Evolutionary conservation across 1,140 invertebrate species (phyloP), one percentile per base, ranked within the genome.

Genomic region (Caenorhabditis brenneri): DNA sequence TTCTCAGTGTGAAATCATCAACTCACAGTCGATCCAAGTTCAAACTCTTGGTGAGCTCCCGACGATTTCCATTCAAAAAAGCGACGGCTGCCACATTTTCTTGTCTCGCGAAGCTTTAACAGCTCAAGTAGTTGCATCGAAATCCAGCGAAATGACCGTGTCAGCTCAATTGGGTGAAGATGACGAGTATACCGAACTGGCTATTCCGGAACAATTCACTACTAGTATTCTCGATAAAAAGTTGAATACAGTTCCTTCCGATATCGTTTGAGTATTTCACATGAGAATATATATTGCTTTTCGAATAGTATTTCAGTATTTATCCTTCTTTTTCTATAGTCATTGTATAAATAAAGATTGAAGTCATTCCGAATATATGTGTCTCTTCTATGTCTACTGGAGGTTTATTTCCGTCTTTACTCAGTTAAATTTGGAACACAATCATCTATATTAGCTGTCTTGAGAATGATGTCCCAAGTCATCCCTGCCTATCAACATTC

Each of bases 21-120:
- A 74, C n/a, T 74, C 36, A 2, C 36, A 42, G 10, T 74, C 65
- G 7, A 74, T 74, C 15, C 36, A 74, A 74, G 24, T 74, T 42
- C 65, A 74, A 74, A 74, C 65, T 24, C 65, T 74, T 10, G 65
- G 65, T 22, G 65, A 74, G 2, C 65, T 74, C 2, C 36, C 36
- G n/a, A 74, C 36, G 33, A n/a, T 74, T 74, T 74, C 65, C n/a
- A 42, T 74, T 42, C 65, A 74, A 74, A 42, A 74, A 24, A 74
- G 36, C 6, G 65, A 74, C 24, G 65, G 65, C 10, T 74, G 65
- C 24, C 36, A 74, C 9, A 46, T 74, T 2, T 74, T 19, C 12
- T 36, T 74, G 1, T 74, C 65, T n/a, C 65, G 65, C n/a, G 65
- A 42, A 10, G 19, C 65, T 42, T 27, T 46, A 4, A 46, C 33